These are phyloP conservation scores for Parapristionchus giblindavisi DNA, from an alignment of 2,888 invertebrate species.

Conservation along the genomic window DNA sequence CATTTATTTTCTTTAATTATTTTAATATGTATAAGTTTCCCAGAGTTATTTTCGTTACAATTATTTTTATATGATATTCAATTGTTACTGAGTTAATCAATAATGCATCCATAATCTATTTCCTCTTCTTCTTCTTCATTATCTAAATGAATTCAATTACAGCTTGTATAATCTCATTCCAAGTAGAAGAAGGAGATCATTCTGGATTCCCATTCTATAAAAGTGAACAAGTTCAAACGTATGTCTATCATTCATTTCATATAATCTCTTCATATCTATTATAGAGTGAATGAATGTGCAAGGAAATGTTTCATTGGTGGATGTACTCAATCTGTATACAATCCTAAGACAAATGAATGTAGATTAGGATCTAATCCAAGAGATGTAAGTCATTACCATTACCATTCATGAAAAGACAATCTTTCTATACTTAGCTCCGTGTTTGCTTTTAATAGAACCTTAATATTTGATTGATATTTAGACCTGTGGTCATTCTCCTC, in stretches of 20 bases:
- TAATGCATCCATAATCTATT: no score
- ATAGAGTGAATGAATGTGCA: constrained; percentile 65
- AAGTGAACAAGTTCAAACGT: constrained; percentile 22
- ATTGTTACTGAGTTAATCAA: no score
- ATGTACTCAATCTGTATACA: constrained; percentile 62
- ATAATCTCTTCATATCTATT: constrained; percentile 17
- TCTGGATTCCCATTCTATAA: constrained; percentile 36
- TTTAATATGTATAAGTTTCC: no score
- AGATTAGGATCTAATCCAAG: constrained; percentile 44
- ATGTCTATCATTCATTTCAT: no score
- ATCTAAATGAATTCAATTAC: constrained; percentile 40
- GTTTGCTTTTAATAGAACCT: background rate
- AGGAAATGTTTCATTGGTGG: constrained; percentile 64
- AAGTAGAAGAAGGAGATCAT: constrained; percentile 52
- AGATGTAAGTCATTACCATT: constrained; percentile 9
- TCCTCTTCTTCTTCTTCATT: background rate
- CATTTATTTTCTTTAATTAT: no score
- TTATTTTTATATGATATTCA: no score
- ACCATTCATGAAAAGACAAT: background rate
- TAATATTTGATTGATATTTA: background rate
- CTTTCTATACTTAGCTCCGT: background rate
- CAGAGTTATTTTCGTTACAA: no score
- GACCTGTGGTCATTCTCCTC: constrained; percentile 9
- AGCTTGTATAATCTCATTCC: constrained; percentile 67
- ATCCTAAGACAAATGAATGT: constrained; percentile 51